phyloP scores from a whole-genome alignment of 2,888 invertebrate species.

The Campoletis raptor region DNA sequence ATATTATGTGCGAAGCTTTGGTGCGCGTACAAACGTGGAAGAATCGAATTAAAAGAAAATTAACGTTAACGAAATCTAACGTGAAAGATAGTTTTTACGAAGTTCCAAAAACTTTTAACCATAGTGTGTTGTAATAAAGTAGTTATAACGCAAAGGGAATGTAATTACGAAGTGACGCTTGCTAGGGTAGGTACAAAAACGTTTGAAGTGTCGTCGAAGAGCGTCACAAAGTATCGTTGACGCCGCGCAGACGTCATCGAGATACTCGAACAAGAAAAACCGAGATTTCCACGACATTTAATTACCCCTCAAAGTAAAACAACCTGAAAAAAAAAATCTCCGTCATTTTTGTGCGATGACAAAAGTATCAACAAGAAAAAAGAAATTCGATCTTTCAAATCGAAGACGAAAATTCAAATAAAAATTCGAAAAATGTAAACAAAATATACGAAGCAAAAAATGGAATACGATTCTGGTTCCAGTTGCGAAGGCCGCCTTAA shows the following conservation, averaged over 20 bases:
- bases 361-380: neutral
- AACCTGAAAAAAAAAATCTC: neutral
- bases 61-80: neutral
- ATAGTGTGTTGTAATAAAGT: neutral
- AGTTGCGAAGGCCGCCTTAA: conserved; percentile 77
- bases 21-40: conserved; percentile 17
- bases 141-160: conserved; percentile 15
- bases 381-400: neutral
- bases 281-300: neutral
- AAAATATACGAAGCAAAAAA: conserved; percentile 53
- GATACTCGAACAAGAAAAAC: neutral
- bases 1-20: conserved; percentile 48
- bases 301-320: neutral
- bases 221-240: neutral
- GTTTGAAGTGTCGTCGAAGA: conserved; percentile 1
- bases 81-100: neutral
- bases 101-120: neutral
- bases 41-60: neutral
- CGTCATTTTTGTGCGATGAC: conserved; percentile 23
- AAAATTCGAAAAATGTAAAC: conserved; percentile 36
- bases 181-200: conserved; percentile 21
- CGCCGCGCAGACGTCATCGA: conserved; percentile 1
- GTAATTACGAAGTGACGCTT: conserved; percentile 54
- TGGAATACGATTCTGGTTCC: conserved; percentile 82
- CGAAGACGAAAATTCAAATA: neutral